Evolutionary conservation across 2,797 vertebrate species (phyloP), one percentile per base, ranked within the genome.

Genomic region (Borostomias antarcticus): DNA sequence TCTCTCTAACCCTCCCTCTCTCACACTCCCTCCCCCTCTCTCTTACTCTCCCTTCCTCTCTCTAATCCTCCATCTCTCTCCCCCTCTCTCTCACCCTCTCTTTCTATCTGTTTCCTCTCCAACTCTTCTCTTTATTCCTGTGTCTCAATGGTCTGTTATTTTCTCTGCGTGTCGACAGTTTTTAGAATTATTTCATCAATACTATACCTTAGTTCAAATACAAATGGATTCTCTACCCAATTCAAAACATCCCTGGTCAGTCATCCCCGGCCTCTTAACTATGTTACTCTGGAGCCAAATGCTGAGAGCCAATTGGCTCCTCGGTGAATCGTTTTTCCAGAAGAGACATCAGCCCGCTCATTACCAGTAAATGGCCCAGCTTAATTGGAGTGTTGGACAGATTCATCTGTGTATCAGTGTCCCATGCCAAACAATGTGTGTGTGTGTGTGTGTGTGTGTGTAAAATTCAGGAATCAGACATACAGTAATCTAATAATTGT

Each of bases 331-430:
- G 21, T 66, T 68, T n/a, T 68, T 51, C 59, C 52, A 30, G 4
- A 28, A 23, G 19, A 23, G 35, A 11, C 23, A 15, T 45, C 48
- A 65, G 37, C 26, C 64, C 48, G 37, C 52, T 53, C 25, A 69
- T 64, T 60, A 52, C 66, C 58, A 58, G 48, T n/a, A 45, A 62
- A 70, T 45, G 11, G 35, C 32, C 48, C 37, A 62, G 45, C n/a
- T 56, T 72, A 72, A 79, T 69, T 57, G 45, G 37, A 60, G 10
- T 52, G 56, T 61, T 70, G 58, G 57, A 65, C 68, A 52, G 71
- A 73, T 72, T 69, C 35, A 74, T 73, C 50, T 58, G 57, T 4
- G 10, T 35, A 23, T 57, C 37, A 51, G 15, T 58, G 15, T 54
- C 26, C 8, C 58, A 45, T 56, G 19, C 19, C 54, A 28, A 52